phyloP scores from a whole-genome alignment of 1,140 invertebrate genomes.

The Dinothrombium tinctorium region DNA sequence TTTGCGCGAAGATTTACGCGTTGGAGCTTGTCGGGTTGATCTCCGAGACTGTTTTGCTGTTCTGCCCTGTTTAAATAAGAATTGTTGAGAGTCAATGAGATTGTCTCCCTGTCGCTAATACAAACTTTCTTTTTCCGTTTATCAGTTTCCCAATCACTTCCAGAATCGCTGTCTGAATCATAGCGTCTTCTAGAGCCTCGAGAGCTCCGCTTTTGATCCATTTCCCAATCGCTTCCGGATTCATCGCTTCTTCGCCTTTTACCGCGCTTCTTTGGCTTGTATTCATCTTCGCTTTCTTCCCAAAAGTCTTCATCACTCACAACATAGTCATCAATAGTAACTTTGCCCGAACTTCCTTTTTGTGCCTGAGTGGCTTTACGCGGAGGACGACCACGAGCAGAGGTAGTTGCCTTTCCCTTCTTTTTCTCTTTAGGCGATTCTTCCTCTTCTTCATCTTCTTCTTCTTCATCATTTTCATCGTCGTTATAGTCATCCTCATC shows the following conservation, averaged over 20 bases:
- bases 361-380: not conserved
- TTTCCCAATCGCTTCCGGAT: constrained; percentile 16
- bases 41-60: constrained; percentile 1
- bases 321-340: constrained; percentile 9
- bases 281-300: constrained; percentile 10
- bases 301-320: constrained; percentile 8
- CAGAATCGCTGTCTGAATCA: constrained; percentile 14
- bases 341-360: not conserved
- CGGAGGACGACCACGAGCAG: constrained; percentile 3
- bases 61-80: not conserved
- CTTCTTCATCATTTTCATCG: not conserved
- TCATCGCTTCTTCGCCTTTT: constrained; percentile 6
- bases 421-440: constrained; percentile 6
- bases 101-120: not conserved
- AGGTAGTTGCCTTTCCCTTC: not conserved
- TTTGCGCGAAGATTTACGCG: constrained; percentile 3
- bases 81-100: not conserved
- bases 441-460: not conserved
- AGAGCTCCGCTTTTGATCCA: constrained; percentile 12
- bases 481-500: not conserved
- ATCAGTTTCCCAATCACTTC: constrained; percentile 11
- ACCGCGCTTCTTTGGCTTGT: constrained; percentile 5
- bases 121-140: not conserved
- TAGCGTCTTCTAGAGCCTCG: constrained; percentile 2
- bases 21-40: not conserved